Evolutionary conservation across 2,797 vertebrate species (phyloP), one percentile per base, ranked within the genome.

Genomic region (Phyllotis vaccarum): DNA sequence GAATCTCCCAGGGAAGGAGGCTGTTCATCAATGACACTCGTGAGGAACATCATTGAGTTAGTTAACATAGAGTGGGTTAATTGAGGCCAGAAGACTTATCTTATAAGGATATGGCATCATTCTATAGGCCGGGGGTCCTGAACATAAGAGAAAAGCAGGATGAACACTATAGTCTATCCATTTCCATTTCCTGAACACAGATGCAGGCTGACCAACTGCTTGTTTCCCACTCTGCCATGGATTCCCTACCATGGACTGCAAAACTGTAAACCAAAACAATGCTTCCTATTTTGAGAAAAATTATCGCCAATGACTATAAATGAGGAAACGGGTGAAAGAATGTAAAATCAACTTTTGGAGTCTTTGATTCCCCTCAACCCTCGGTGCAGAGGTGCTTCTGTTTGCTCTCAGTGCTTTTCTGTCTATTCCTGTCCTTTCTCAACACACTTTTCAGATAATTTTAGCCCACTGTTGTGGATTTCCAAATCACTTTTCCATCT

Each of bases 331-430:
- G 11, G 5, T 12, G 46, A 34, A 64, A 21, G 0, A 46, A 85
- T 22, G 2, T 1, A 83, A 49, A 34, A 13, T 64, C 40, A 64
- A 9, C 40, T 64, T 60, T 83, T 64, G 17, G 60, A 22, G 29
- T 21, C 27, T 64, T 11, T 52, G 27, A 7, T 21, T n/a, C 21
- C 46, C 52, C 10, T 34, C 21, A 64, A 22, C 13, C 21, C 34
- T 86, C 14, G 40, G 12, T 46, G 3, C 0, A 1, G 7, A 16
- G 7, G 7, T n/a, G 31, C 7, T 52, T 12, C 6, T 60, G 2
- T 46, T 46, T 64, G 31, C 16, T 24, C 19, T 68, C 9, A 3
- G 19, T 27, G 27, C 34, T 27, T 85, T 17, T 86, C 7, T 68
- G 31, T 52, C 24, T 4, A 52, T 27, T 68, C 34, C 34, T 49